phyloP scores from a whole-genome alignment of 1,140 invertebrate species.

The Gonatopus flavifemur region DNA sequence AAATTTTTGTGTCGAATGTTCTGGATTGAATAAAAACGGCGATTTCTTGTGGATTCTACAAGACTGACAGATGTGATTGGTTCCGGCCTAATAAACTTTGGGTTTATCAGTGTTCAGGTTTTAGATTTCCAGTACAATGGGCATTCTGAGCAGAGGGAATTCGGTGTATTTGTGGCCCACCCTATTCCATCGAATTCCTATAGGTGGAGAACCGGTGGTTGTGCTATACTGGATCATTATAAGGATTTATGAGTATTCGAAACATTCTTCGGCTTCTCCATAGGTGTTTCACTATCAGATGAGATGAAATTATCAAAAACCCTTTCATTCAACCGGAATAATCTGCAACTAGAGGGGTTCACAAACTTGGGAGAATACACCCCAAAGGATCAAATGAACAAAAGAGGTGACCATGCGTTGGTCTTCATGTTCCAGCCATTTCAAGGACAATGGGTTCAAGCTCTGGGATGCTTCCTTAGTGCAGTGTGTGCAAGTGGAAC shows the following conservation, averaged over 20 bases:
- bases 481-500: constrained; percentile 22
- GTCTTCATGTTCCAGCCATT: constrained; percentile 39
- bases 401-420: constrained; percentile 30
- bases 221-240: neutral
- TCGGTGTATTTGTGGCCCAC: too few species aligned
- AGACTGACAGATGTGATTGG: too few species aligned
- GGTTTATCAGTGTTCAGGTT: too few species aligned
- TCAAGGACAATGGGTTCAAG: constrained; percentile 28
- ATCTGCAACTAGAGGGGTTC: constrained; percentile 21
- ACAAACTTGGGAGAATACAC: constrained; percentile 31
- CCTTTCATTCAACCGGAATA: constrained; percentile 12
- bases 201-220: too few species aligned
- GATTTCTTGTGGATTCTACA: too few species aligned
- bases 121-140: neutral
- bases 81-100: too few species aligned
- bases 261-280: neutral
- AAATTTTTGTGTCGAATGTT: neutral
- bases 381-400: constrained; percentile 20
- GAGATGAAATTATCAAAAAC: constrained; percentile 10
- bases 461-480: constrained; percentile 29
- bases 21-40: neutral
- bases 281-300: neutral
- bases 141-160: neutral
- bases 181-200: neutral
- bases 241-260: neutral